These are phyloP conservation scores for Rhabdophis nuchalis DNA, from an alignment of 2,797 vertebrate species.

Conservation along the genomic window DNA sequence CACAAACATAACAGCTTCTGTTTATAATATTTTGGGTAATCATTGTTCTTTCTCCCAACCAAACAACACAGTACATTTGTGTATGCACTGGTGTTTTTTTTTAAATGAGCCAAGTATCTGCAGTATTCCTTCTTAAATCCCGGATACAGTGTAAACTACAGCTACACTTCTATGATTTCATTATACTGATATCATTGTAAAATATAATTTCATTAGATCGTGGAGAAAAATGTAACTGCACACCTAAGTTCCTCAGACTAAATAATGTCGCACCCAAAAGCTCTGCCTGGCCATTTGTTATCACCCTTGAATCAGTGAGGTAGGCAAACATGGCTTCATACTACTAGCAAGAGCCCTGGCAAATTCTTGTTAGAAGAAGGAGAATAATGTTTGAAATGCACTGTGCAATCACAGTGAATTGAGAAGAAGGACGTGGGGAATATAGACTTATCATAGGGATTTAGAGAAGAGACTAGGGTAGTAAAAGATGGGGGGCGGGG, in stretches of 20 bases:
- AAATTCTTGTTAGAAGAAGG: background rate
- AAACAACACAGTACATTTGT: background rate
- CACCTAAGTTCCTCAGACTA: background rate
- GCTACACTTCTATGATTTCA: background rate
- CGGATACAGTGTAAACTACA: background rate
- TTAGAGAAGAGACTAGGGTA: background rate
- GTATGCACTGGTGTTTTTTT: background rate
- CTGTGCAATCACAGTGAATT: background rate
- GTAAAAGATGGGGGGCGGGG: slow-evolving; percentile 11
- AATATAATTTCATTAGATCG: background rate
- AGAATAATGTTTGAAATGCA: background rate
- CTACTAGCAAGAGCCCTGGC: background rate
- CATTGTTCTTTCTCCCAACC: background rate
- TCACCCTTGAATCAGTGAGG: background rate
- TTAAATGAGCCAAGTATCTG: background rate
- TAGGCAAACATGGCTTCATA: background rate
- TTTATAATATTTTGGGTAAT: background rate
- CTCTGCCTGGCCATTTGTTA: background rate
- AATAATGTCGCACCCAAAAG: slow-evolving; percentile 15
- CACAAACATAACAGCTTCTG: background rate
- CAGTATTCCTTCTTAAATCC: background rate
- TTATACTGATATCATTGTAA: background rate
- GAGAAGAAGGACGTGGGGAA: background rate
- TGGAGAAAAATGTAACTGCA: background rate
- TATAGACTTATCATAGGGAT: background rate